Base-by-base conservation (phyloP, 2,797 vertebrate species). In the Pantherophis alleghaniensis region DNA sequence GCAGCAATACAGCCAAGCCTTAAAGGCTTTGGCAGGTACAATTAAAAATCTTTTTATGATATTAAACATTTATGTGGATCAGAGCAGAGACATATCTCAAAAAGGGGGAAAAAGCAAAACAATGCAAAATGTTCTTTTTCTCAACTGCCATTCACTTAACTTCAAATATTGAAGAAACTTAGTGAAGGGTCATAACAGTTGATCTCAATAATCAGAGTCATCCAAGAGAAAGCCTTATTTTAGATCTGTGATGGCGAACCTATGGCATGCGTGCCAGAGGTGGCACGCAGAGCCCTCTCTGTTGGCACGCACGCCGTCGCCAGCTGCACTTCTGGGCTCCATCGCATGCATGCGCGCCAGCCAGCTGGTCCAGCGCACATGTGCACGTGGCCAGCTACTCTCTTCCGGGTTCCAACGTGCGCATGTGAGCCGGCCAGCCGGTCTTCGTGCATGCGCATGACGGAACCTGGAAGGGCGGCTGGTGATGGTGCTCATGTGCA, bases 261-360 rank as follows among this genome's bases (percentile, higher is more conserved):
- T 55, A 55, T 13, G 53, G 12, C 53, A 55, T 0, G 53, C 47
- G 6, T 51, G 47, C 47, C 47, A 51, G 47, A 51, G 47, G 7
- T 55, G 53, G 11, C 53, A 55, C 0, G 11, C 12, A 3, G 53
- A 55, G 53, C 53, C 53, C 12, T 13, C 11, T 55, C 53, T 55
- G 53, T 55, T 2, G 53, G 53, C 12, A 55, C 12, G 12, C 0
- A 2, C 2, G 2, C 11, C 12, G 0, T 55, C 53, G 11, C 53
- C 53, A 55, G 12, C 2, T 55, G 11, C 53, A 12, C 53, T 12
- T 55, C 53, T 55, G 53, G 53, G 11, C 12, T 55, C 11, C 53
- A 3, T 51, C 0, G 12, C 12, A 0, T 13, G 53, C 53, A 55
- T 51, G 9, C 9, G 10, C 9, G 0, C 9, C 51, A 11, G 51